Percentiles rank a stretch among this genome's conserved stretches.
These are phyloP conservation scores for Eulemur rubriventer DNA, from an alignment of 2,797 vertebrate species.

Conservation along the genomic window DNA sequence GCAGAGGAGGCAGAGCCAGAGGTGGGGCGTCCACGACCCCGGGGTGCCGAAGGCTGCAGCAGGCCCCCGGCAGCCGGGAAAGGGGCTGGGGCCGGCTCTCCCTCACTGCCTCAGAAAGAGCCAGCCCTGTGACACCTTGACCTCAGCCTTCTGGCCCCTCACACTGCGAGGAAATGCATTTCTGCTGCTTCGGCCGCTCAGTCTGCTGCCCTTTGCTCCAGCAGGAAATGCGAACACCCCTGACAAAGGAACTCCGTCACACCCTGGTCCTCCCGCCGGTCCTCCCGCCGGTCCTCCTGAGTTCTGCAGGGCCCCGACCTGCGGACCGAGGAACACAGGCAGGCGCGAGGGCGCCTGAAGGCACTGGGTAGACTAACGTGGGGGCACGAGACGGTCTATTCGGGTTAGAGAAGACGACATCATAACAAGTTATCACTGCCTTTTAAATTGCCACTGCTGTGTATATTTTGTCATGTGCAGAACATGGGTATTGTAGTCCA, in stretches of 20 bases:
- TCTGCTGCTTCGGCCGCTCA: not conserved
- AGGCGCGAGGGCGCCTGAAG: not conserved
- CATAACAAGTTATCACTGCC: not conserved
- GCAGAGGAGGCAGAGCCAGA: not conserved
- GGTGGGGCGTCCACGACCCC: rapidly evolving
- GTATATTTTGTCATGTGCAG: not conserved
- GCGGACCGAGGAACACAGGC: not conserved
- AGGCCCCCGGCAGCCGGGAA: no score
- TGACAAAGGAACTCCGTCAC: not conserved
- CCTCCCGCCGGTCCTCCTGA: not conserved
- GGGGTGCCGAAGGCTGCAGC: not conserved
- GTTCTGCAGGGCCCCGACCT: not conserved
- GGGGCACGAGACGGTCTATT: rapidly evolving
- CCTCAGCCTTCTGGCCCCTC: not conserved
- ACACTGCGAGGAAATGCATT: not conserved
- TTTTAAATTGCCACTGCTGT: not conserved
- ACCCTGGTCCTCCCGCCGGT: not conserved
- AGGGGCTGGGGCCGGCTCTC: not conserved
- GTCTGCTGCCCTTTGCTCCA: not conserved
- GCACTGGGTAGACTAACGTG: not conserved
- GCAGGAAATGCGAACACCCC: not conserved
- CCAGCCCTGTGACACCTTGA: not conserved
- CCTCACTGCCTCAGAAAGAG: not conserved
- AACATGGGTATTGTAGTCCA: not conserved
- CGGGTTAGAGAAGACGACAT: not conserved